Percentiles rank a stretch among this genome's conserved stretches.
phyloP scores from a whole-genome alignment of 2,888 invertebrate species.

The Megastigmus dorsalis region DNA sequence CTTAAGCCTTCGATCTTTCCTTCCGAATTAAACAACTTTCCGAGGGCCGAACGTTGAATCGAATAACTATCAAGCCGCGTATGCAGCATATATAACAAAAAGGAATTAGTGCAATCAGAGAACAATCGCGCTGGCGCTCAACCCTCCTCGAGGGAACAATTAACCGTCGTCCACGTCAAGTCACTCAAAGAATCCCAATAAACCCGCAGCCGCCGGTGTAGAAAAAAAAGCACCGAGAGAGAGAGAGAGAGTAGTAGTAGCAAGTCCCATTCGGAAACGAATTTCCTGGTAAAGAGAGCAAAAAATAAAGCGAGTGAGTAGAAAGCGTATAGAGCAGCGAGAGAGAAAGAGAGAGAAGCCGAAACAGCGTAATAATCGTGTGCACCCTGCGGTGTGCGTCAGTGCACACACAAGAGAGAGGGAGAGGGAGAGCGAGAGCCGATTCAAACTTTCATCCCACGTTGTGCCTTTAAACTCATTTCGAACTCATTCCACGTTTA shows the following conservation, averaged over 20 bases:
- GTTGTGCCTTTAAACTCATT: slow-evolving; percentile 48
- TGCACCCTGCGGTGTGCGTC: slow-evolving; percentile 13
- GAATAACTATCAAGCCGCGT: slow-evolving; percentile 8
- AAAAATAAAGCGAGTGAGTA: background rate
- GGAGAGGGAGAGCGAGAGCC: no score
- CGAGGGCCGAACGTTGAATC: background rate
- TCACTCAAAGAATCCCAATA: slow-evolving; percentile 57
- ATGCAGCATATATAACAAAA: slow-evolving; percentile 35
- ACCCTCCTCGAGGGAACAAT: slow-evolving; percentile 55
- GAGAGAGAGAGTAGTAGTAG: no score
- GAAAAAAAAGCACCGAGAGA: slow-evolving; percentile 29
- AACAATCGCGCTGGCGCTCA: slow-evolving; percentile 33
- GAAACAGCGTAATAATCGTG: slow-evolving; percentile 51
- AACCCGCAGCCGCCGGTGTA: slow-evolving; percentile 19
- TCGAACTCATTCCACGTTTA: slow-evolving; percentile 46
- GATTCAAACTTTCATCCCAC: slow-evolving; percentile 40
- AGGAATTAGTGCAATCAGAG: slow-evolving; percentile 53
- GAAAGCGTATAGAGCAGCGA: slow-evolving; percentile 3
- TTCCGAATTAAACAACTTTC: slow-evolving; percentile 36
- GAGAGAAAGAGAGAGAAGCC: background rate
- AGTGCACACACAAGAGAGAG: no score
- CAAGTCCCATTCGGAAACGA: slow-evolving; percentile 45
- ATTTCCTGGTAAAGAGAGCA: slow-evolving; percentile 46
- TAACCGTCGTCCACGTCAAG: slow-evolving; percentile 56
- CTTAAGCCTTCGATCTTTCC: background rate